phyloP scores from a whole-genome alignment of 2,797 vertebrate genomes.

The Apodemus agrarius region DNA sequence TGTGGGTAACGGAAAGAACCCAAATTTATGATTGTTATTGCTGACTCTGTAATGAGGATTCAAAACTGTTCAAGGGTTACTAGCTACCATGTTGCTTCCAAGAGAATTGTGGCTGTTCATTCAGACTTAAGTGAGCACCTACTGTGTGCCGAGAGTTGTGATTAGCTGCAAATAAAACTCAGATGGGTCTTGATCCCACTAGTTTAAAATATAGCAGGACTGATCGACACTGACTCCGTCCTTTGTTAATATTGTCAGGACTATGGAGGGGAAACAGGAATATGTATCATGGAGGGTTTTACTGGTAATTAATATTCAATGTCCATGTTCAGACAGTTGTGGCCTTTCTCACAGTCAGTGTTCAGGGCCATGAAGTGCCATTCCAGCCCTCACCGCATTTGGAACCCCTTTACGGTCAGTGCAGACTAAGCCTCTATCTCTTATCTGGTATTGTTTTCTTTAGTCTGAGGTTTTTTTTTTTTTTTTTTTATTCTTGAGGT shows the following conservation, averaged over 20 bases:
- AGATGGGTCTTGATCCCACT: background rate
- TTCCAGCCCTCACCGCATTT: fast-evolving
- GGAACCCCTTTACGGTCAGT: slow-evolving; percentile 2
- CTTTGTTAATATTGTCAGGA: background rate
- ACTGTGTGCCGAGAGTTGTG: background rate
- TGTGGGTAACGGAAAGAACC: background rate
- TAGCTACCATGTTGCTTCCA: background rate
- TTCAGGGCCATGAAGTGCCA: background rate
- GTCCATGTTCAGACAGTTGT: background rate
- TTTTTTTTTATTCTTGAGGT: background rate
- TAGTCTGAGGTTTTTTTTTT: background rate
- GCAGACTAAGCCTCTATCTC: background rate
- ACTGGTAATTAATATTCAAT: background rate
- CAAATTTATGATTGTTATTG: background rate
- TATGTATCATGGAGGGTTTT: background rate
- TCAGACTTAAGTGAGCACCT: background rate
- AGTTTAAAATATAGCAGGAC: background rate
- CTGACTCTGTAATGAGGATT: background rate
- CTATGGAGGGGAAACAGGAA: background rate
- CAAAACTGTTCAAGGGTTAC: background rate
- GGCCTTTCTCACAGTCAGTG: background rate
- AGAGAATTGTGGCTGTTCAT: slow-evolving; percentile 8
- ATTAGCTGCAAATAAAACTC: background rate
- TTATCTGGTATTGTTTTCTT: background rate
- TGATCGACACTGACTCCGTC: background rate